Evolutionary conservation across 2,888 invertebrate species (phyloP), one percentile per base, ranked within the genome.

Genomic region (Pegoplata infirma): DNA sequence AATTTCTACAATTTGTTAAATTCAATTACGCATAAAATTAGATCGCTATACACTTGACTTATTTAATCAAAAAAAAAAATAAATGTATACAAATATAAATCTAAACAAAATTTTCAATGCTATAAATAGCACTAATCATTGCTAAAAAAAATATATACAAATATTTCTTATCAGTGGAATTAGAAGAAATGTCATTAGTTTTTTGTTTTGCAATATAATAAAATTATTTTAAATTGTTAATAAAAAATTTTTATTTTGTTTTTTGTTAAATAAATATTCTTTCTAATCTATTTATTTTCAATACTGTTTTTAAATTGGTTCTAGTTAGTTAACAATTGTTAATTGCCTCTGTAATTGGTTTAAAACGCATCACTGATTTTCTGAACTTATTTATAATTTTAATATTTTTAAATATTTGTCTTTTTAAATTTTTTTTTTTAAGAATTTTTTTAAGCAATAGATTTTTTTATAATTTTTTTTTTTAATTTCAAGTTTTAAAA

Each of bases 291-390:
- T 40, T 40, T 56, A 10, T 44, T 40, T 66, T 21, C 14, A 63
- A 47, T 51, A 23, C 44, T 58, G 61, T 56, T 76, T 85, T 85
- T 84, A 84, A 86, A 87, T 87, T 85, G 85, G 86, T 87, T 87
- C 85, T 87, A 86, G 84, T 86, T 86, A 85, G 87, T 87, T 87
- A 82, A 83, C 82, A 77, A 82, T 86, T 80, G 86, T 85, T 87
- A 87, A 87, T 87, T 87, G 87, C 83, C 85, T 85, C 80, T 85
- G 83, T 87, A 87, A 87, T 87, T 87, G 84, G 86, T 86, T 87
- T 86, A 78, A 77, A 80, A 79, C 82, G 86, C 87, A 81, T 86
- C 85, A 78, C 77, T 85, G 83, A 80, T 55, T 72, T 67, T 72
- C 17, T 79, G 75, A 75, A 75, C 66, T 79, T 74, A 36, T 23